Evolutionary conservation across 92 coral and sea anemone genomes (phyloP), one percentile per base, ranked within the genome.

Genomic region (Phymanthus crucifer): DNA sequence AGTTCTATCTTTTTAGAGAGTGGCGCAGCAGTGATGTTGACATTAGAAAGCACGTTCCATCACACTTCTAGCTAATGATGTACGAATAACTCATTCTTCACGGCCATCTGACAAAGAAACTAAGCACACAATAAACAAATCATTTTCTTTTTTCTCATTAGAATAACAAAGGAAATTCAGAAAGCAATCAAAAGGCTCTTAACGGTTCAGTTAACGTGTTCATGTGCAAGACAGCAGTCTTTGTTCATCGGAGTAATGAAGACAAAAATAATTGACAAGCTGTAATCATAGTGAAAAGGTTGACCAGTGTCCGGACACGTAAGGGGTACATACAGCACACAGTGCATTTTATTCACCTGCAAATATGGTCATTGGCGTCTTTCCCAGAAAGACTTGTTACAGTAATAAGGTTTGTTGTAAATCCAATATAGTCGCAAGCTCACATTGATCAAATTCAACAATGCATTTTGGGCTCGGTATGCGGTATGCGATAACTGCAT

Each of bases 41-140:
- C 64, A 54, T 13, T 61, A 7, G 8, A 12, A 34, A 6, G 71
- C 50, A 38, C 32, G 23, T 36, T 21, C 36, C 11, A 13, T 2
- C 11, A 65, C 81, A 35, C 72, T 61, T 54, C 32, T 13, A 46
- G 70, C 57, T 75, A 77, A 77, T 77, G 81, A 77, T 16, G 72
- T 77, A 61, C 81, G 31, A 77, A 77, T 64, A 11, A 27, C 40
- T 17, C 66, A 32, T 61, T 17, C 34, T 68, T 32, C 19, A 18
- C 10, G 11, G 70, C 12, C 31, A 61, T 35, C n/a, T 5, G 37
- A 77, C 81, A 77, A 77, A 65, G 35, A 17, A 23, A 36, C n/a
- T 29, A 77, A 77, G 81, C n/a, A 37, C 38, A 64, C 31, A 64
- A 12, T 54, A 77, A 77, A 77, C 81, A 64, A 77, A 77, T 34